Percentiles rank a stretch among this genome's conserved stretches.
Evolutionary conservation across 1,140 invertebrate genomes (phyloP).

Genomic region (Heliconius congener): DNA sequence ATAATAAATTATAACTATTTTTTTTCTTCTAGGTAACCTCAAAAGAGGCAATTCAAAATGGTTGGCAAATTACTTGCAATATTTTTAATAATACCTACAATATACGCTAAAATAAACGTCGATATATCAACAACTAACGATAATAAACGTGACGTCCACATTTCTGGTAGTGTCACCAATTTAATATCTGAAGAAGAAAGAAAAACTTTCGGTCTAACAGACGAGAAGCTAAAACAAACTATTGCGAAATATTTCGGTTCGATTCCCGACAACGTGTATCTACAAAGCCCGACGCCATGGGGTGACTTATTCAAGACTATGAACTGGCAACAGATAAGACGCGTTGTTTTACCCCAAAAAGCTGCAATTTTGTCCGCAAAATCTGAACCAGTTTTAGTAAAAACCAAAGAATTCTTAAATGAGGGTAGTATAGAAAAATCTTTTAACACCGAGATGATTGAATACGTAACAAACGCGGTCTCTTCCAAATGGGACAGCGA

Average conservation of each 20-base stretch:
- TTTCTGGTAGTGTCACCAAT: conserved; percentile 32
- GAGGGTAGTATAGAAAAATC: conserved; percentile 35
- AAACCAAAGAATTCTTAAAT: conserved; percentile 36
- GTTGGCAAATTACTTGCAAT: conserved; percentile 38
- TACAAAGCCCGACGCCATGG: conserved; percentile 53
- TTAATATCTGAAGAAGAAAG: conserved; percentile 45
- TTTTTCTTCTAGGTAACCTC: neutral
- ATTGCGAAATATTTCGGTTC: conserved; percentile 36
- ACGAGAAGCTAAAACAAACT: conserved; percentile 42
- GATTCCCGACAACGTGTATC: conserved; percentile 45
- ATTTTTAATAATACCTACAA: conserved; percentile 38
- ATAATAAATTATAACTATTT: neutral
- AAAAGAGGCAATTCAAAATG: conserved; percentile 37
- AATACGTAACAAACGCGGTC: conserved; percentile 40
- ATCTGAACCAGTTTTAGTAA: conserved; percentile 32
- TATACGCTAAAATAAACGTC: conserved; percentile 43
- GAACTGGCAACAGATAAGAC: conserved; percentile 47
- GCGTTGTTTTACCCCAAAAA: conserved; percentile 37
- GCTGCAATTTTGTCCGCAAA: conserved; percentile 37
- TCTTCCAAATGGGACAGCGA: conserved; percentile 42
- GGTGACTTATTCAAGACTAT: conserved; percentile 47
- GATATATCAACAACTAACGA: conserved; percentile 37
- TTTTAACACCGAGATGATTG: conserved; percentile 38
- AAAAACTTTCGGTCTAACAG: conserved; percentile 40
- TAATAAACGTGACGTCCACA: conserved; percentile 31